Percentiles rank a stretch among this genome's conserved stretches.
phyloP scores from a whole-genome alignment of 2,888 invertebrate species.

The Reticulitermes lucifugus region DNA sequence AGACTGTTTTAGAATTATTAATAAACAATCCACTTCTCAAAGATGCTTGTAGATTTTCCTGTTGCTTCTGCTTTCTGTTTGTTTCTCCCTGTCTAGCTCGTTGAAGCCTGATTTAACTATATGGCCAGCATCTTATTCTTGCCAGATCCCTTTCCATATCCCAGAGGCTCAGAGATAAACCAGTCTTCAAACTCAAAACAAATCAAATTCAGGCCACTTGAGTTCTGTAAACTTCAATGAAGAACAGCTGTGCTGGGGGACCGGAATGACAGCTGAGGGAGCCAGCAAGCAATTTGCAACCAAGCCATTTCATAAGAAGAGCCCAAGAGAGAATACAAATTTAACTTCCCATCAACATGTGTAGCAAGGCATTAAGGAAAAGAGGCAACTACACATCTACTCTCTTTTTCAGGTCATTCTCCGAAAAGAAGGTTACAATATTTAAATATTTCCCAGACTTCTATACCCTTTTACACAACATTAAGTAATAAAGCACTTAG shows the following conservation, averaged over 20 bases:
- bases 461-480: background rate
- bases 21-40: background rate
- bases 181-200: conserved; percentile 32
- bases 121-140: conserved; percentile 43
- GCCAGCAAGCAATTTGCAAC: conserved; percentile 51
- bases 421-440: background rate
- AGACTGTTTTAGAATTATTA: conserved; percentile 18
- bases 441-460: background rate
- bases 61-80: conserved; percentile 33
- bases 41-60: background rate
- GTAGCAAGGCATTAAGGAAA: background rate
- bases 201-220: conserved; percentile 13
- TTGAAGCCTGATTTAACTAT: background rate
- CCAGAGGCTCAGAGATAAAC: background rate
- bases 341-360: background rate
- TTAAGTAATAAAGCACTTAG: background rate
- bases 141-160: background rate
- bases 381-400: background rate
- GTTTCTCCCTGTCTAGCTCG: conserved; percentile 30
- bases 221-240: conserved; percentile 8
- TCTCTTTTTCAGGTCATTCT: background rate
- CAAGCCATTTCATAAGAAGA: conserved; percentile 9
- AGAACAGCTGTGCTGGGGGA: conserved; percentile 22
- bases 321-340: background rate
- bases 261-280: conserved; percentile 47